A percentile compares a stretch with the other conserved stretches of the same genome.
Conservation (phyloP, 2,113 vertebrate species). For the Callaeas wilsoni region DNA sequence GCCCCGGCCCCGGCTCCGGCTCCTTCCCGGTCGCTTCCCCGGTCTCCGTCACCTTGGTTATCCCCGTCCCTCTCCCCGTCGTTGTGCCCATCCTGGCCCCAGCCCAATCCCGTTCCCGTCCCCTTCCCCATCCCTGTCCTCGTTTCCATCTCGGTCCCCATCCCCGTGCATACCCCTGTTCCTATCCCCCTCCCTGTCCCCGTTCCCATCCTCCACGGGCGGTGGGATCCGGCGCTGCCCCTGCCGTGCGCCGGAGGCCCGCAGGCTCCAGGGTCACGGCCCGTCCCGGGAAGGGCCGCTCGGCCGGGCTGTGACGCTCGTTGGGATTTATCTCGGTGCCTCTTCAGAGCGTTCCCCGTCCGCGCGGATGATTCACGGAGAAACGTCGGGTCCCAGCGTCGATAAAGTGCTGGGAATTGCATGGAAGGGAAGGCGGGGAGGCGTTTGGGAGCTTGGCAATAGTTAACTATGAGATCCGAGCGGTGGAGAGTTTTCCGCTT, state of each 20-base stretch:
- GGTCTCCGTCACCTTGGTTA: background rate
- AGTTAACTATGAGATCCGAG: rapidly evolving
- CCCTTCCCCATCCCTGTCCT: background rate
- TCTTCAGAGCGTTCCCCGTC: rapidly evolving
- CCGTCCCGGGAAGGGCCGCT: background rate
- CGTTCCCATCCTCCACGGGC: background rate
- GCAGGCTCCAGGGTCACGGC: rapidly evolving
- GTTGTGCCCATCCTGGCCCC: background rate
- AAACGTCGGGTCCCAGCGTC: rapidly evolving
- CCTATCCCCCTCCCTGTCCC: rapidly evolving
- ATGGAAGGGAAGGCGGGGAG: background rate
- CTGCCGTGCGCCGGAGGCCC: background rate
- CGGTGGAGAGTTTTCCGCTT: rapidly evolving
- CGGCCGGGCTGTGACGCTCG: rapidly evolving
- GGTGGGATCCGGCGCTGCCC: background rate
- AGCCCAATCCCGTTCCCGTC: no score
- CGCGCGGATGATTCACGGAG: rapidly evolving
- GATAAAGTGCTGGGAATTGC: rapidly evolving
- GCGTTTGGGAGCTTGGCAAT: background rate
- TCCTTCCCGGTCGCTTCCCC: background rate
- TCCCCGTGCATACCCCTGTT: background rate
- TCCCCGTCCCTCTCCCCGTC: no score
- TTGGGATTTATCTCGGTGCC: rapidly evolving
- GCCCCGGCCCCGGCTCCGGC: background rate
- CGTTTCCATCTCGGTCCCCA: no score